A percentile compares a stretch with the other conserved stretches of the same genome.
These are phyloP conservation scores for Junco hyemalis DNA, from an alignment of 2,113 vertebrate species.

Conservation along the genomic window DNA sequence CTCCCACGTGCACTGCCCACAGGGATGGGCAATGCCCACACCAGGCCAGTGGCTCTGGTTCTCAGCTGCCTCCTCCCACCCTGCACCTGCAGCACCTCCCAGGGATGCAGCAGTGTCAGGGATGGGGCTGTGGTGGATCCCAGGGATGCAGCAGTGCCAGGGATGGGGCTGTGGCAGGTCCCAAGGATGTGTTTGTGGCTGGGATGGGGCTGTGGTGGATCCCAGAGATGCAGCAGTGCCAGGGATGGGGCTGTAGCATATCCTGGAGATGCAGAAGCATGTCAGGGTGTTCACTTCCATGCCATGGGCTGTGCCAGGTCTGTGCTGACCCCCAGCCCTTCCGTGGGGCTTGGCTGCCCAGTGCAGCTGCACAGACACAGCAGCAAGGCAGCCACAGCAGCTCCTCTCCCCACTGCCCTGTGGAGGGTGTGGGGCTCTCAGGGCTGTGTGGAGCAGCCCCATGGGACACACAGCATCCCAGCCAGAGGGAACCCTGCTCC, in stretches of 20 bases:
- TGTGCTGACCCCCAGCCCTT: neutral
- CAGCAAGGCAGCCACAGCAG: neutral
- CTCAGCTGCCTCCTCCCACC: neutral
- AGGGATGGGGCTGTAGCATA: neutral
- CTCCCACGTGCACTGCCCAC: neutral
- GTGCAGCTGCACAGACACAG: neutral
- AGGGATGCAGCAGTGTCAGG: neutral
- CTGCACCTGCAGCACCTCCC: neutral
- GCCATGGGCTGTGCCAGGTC: neutral
- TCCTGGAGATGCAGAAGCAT: neutral
- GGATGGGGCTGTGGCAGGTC: neutral
- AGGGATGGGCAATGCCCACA: neutral
- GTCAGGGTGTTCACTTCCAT: neutral
- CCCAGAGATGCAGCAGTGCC: neutral
- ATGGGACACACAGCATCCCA: neutral
- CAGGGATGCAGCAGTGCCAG: neutral
- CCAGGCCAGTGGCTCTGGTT: neutral
- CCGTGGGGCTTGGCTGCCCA: neutral
- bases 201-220: neutral
- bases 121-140: neutral
- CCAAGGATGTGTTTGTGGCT: no score
- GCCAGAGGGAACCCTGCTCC: rapidly evolving
- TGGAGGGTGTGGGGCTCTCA: rapidly evolving
- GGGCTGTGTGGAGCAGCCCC: neutral
- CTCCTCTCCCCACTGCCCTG: neutral